Base-by-base conservation (phyloP, 2,113 vertebrate genomes). In the Ptilonorhynchus violaceus region DNA sequence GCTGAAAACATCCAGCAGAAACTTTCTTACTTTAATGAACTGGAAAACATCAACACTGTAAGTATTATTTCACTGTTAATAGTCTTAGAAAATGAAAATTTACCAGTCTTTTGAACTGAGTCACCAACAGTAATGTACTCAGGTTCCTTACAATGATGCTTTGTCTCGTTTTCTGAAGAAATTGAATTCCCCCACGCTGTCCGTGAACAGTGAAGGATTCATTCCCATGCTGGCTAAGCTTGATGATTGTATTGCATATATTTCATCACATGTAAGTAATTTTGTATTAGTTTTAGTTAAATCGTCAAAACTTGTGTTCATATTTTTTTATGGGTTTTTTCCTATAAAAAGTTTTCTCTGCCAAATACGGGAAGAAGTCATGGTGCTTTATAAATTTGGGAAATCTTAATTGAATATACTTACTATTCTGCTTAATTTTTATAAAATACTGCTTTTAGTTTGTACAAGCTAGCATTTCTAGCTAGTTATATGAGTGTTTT, bases 1-100 rank as follows among this genome's bases (percentile, higher is more conserved):
- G 99, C 99, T 72, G 99, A 99, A 97, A 99, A 98, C 97, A 99
- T 99, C 95, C 99, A 99, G 96, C 99, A 99, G 96, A 99, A 99
- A 93, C 98, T 99, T 68, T 99, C 99, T 9, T 99, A 99, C 95
- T 99, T 99, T 97, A 99, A 99, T 75, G 99, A 99, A 93, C 94
- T 99, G 92, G 99, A 99, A 97, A 99, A 98, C 95, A 99, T 99
- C 94, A 99, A 99, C 94, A 99, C 99, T 95, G 99, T 99, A 98
- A 93, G 99, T 96, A 81, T 78, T 87, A 44, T 27, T 88, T 89
- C 5, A 2, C 44, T 46, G 37, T 46, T 72, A 39, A 23, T 55
- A 30, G 30, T 39, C 28, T 72, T 67, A 78, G 37, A 70, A 92
- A 79, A 47, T 41, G 23, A 33, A 88, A 85, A 7, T 6, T 5